Evolutionary conservation across 2,797 vertebrate genomes (phyloP).

Genomic region (Carcharodon carcharias): DNA sequence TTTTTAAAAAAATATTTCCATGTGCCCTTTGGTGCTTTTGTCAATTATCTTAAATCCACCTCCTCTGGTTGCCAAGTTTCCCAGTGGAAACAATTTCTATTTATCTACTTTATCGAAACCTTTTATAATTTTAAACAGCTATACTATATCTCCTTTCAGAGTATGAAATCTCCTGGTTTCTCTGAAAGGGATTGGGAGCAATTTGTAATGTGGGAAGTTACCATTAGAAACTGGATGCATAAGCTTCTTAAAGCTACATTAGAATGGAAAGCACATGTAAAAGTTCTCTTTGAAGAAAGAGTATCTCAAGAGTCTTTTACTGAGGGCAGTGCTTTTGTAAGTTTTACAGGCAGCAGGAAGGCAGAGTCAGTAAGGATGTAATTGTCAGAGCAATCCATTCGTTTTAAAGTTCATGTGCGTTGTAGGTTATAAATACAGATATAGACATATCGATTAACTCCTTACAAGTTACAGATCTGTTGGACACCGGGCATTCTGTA

Average conservation of each 20-base stretch:
- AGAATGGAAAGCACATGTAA: not conserved
- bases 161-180: not conserved
- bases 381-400: not conserved
- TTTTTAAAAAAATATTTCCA: not conserved
- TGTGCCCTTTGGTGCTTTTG: not conserved
- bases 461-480: not conserved
- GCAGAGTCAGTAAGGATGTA: not conserved
- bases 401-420: not conserved
- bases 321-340: not conserved
- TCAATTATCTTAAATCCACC: not conserved
- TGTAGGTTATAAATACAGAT: too few relatives aligned
- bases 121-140: not conserved
- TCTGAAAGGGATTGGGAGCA: not conserved
- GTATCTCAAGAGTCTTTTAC: not conserved
- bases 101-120: not conserved
- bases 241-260: not conserved
- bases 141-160: not conserved
- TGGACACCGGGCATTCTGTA: not conserved
- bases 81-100: not conserved
- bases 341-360: not conserved
- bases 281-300: not conserved
- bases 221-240: not conserved
- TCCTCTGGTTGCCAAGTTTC: not conserved
- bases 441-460: not conserved
- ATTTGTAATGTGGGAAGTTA: not conserved